Evolutionary conservation across 2,797 vertebrate genomes (phyloP), one percentile per base, ranked within the genome.

Genomic region (Morus bassanus): DNA sequence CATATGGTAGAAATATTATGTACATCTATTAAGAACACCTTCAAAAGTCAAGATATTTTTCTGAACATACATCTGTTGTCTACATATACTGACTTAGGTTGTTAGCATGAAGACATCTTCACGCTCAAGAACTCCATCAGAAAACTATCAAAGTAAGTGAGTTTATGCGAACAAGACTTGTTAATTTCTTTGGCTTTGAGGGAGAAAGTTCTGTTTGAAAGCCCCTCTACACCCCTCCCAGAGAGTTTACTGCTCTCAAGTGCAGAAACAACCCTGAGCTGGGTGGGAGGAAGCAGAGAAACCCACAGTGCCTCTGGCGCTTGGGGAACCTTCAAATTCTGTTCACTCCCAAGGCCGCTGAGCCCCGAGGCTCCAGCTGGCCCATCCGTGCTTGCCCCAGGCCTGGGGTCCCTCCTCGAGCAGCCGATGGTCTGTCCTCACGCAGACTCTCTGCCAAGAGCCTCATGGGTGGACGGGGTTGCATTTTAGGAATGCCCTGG

Each of bases 371-470:
- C 60, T 65, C 65, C 88, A 74, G 50, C 3, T 54, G 54, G 39
- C 24, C 48, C 39, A 46, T 0, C 35, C 2, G 2, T 3, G 19
- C 51, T 21, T 37, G 53, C 13, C 28, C 25, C 54, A 73, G 35
- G 30, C 35, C 73, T 17, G 8, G 28, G 11, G 17, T 91, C 63
- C 63, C 43, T 70, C 25, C 57, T 61, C 3, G 3, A 6, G 41
- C 70, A 81, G 56, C 18, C n/a, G 6, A 6, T 0, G 1, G 45
- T 43, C 24, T 21, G 8, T 11, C 25, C 63, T 79, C 63, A 43
- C 2, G 1, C 6, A 56, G 69, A 51, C 0, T 1, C 23, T 14
- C 51, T 27, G 14, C 8, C 8, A 3, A 57, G 24, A 88, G 25
- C 35, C 63, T 54, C 24, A 6, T 0, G 7, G 10, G 15, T 46